Percentiles rank a stretch among this genome's conserved stretches.
Evolutionary conservation across 2,797 vertebrate species (phyloP).

Genomic region (Vultur gryphus): DNA sequence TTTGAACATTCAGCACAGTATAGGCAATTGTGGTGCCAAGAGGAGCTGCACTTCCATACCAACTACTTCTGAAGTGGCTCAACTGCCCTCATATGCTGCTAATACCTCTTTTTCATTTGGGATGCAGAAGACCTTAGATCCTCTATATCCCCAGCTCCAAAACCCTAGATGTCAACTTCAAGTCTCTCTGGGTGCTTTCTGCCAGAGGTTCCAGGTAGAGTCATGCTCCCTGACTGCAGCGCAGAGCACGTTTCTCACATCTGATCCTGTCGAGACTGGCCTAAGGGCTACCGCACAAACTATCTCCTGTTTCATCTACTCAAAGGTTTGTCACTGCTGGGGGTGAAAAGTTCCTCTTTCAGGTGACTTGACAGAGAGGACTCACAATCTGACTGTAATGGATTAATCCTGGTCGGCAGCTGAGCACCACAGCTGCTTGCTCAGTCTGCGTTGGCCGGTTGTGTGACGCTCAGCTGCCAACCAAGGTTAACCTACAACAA

Average conservation of each 20-base stretch:
- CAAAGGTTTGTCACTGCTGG: neutral
- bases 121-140: neutral
- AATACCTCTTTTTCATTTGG: neutral
- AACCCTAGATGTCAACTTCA: neutral
- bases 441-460: neutral
- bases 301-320: neutral
- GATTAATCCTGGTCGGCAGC: neutral
- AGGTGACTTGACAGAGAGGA: neutral
- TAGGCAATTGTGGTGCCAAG: fast-evolving
- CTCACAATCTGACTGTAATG: neutral
- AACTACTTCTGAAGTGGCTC: neutral
- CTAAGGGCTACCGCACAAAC: neutral
- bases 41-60: neutral
- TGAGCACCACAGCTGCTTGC: neutral
- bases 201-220: neutral
- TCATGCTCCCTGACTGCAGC: neutral
- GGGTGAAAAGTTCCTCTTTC: neutral
- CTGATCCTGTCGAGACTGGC: neutral
- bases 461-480: neutral
- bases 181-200: neutral
- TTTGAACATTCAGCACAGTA: neutral
- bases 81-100: fast-evolving
- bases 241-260: neutral
- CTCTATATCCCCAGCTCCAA: neutral
- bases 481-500: neutral